Evolutionary conservation across 2,797 vertebrate species (phyloP).

Genomic region (Gymnoscopelus braueri): DNA sequence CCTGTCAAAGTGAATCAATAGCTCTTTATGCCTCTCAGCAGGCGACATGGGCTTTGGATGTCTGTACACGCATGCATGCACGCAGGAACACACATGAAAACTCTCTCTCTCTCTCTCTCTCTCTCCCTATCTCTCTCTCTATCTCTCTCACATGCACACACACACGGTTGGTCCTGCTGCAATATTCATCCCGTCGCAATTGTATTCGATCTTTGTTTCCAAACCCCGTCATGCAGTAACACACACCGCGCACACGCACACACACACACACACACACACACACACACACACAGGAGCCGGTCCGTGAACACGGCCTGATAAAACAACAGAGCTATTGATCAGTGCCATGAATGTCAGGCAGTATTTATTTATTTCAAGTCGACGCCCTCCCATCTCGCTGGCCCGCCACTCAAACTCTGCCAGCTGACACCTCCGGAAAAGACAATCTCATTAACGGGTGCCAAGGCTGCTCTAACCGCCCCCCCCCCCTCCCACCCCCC

Average conservation of each 20-base stretch:
- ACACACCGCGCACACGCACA: no score
- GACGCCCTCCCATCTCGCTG: background rate
- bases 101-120: no score
- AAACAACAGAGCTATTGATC: slow-evolving; percentile 77
- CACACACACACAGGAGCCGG: no score
- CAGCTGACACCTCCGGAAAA: slow-evolving; percentile 57
- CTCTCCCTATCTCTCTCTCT: no score
- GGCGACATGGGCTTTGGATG: slow-evolving; percentile 42
- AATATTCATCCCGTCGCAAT: no score
- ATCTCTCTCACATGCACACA: background rate
- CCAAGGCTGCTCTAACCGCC: slow-evolving; percentile 24
- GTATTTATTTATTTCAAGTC: slow-evolving; percentile 51
- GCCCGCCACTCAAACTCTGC: slow-evolving; percentile 61
- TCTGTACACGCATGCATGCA: slow-evolving; percentile 6
- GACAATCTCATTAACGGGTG: slow-evolving; percentile 56
- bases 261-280: no score
- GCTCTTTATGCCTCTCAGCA: slow-evolving; percentile 58
- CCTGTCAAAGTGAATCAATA: slow-evolving; percentile 70
- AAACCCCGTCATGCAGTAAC: background rate
- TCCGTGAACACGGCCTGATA: no score
- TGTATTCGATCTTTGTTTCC: no score
- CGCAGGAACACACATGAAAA: background rate
- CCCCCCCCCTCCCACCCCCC: no score
- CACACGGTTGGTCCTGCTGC: background rate
- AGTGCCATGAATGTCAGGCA: slow-evolving; percentile 63